Evolutionary conservation across 2,113 vertebrate genomes (phyloP), one percentile per base, ranked within the genome.

Genomic region (Leptobrachium leishanense): DNA sequence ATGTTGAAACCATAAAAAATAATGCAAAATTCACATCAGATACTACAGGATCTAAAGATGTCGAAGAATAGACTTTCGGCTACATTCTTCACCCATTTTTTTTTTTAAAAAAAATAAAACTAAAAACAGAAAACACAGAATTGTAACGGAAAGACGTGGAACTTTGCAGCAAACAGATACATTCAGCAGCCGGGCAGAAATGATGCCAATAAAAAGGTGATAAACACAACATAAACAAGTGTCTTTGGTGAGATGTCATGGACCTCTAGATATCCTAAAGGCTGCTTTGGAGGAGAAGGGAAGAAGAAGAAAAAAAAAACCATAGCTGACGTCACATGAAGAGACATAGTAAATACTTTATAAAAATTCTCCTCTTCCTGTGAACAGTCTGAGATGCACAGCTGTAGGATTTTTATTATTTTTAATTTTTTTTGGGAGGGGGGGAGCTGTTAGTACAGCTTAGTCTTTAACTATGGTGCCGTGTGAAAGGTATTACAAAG

Each of bases 21-120:
- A 70, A 68, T 80, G 71, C 78, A 68, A 68, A 80, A 74, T 80
- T 80, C 78, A 80, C 78, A 57, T 80, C 78, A 80, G 78, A 80
- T 74, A 80, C 64, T 43, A 43, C 31, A 79, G 70, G 67, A 73
- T 67, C 40, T 13, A 12, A 6, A 44, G 5, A 6, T 10, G 7
- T 40, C 9, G 20, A 46, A 54, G 73, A 63, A 39, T 43, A n/a
- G 54, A 6, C 54, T 40, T 43, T 12, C 31, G 7, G 43, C 20
- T 39, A 41, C 55, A 2, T 59, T 59, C 55, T 8, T 11, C 13
- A 15, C 55, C 3, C 2, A 59, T 59, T 54, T 54, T 8, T 2
- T 54, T 54, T 1, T 8, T 54, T 54, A 54, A 2, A 8, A 31
- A 31, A 31, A 31, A 31, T 31, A 31, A 31, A 31, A 31, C 20